Evolutionary conservation across 2,888 invertebrate species (phyloP).

Genomic region (Slavum lentiscoides): DNA sequence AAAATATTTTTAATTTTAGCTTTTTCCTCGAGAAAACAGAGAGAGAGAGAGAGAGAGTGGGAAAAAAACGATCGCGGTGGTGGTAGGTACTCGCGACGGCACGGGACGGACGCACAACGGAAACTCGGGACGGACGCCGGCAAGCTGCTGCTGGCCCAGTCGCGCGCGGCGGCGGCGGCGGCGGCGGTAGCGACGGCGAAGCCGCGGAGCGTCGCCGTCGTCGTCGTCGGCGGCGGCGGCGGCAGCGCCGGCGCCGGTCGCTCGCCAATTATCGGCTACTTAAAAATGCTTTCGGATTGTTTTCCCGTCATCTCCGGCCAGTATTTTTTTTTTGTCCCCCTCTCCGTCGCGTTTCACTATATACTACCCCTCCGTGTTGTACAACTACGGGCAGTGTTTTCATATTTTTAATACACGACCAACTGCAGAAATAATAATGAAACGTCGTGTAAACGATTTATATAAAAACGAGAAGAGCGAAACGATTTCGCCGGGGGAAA

Average conservation of each 20-base stretch:
- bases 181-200: neutral
- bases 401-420: too few relatives aligned
- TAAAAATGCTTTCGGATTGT: slow-evolving; percentile 39
- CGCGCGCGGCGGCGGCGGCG: slow-evolving; percentile 28
- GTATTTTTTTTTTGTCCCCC: too few relatives aligned
- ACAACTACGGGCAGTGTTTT: too few relatives aligned
- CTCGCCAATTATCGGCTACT: slow-evolving; percentile 51
- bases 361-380: too few relatives aligned
- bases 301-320: neutral
- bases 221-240: neutral
- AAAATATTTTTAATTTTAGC: too few relatives aligned
- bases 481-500: too few relatives aligned
- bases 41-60: neutral
- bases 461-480: too few relatives aligned
- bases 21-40: neutral
- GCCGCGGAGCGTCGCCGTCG: neutral
- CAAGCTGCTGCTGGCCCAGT: slow-evolving; percentile 49
- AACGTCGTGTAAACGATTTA: too few relatives aligned
- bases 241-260: slow-evolving; percentile 42
- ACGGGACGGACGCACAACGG: slow-evolving; percentile 48
- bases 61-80: slow-evolving; percentile 6
- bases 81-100: slow-evolving; percentile 1
- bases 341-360: too few relatives aligned
- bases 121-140: slow-evolving; percentile 52
- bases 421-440: too few relatives aligned